Conservation (phyloP, 2,113 vertebrate species). For the Tursiops truncatus region DNA sequence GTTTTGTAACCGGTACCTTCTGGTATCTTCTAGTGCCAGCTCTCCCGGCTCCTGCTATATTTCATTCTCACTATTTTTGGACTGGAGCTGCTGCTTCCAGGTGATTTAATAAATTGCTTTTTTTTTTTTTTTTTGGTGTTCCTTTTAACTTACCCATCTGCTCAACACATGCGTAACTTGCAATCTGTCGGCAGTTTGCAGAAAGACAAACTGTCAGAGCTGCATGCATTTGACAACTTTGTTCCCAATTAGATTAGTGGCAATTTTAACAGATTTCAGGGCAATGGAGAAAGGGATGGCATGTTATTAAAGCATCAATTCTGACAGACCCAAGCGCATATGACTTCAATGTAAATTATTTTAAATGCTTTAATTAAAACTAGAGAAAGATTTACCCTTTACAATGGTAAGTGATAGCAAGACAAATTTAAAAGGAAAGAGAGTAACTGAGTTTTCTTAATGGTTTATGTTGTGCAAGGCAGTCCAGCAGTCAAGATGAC, state of each 20-base stretch:
- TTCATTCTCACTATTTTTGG: slow-evolving; percentile 94
- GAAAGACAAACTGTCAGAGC: slow-evolving; percentile 92
- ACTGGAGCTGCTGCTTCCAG: slow-evolving; percentile 91
- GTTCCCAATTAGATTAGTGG: slow-evolving; percentile 91
- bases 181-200: slow-evolving; percentile 92
- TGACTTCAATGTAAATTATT: slow-evolving; percentile 90
- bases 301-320: slow-evolving; percentile 90
- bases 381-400: slow-evolving; percentile 87
- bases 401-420: slow-evolving; percentile 86
- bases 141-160: slow-evolving; percentile 93
- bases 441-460: slow-evolving; percentile 85
- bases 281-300: slow-evolving; percentile 88
- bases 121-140: slow-evolving; percentile 84
- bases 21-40: slow-evolving; percentile 90
- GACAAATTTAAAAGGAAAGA: slow-evolving; percentile 89
- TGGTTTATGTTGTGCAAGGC: slow-evolving; percentile 85
- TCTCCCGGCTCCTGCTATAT: slow-evolving; percentile 89
- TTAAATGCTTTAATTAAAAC: slow-evolving; percentile 91
- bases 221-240: slow-evolving; percentile 90
- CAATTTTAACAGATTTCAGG: slow-evolving; percentile 93
- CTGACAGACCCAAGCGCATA: slow-evolving; percentile 88
- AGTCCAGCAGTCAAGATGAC: slow-evolving; percentile 84
- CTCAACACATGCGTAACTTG: slow-evolving; percentile 91
- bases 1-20: slow-evolving; percentile 93
- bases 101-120: slow-evolving; percentile 93